A percentile compares a stretch with the other conserved stretches of the same genome.
phyloP scores from a whole-genome alignment of 37 sponge, comb jelly and placozoan species.

The Hormiphora californensis region DNA sequence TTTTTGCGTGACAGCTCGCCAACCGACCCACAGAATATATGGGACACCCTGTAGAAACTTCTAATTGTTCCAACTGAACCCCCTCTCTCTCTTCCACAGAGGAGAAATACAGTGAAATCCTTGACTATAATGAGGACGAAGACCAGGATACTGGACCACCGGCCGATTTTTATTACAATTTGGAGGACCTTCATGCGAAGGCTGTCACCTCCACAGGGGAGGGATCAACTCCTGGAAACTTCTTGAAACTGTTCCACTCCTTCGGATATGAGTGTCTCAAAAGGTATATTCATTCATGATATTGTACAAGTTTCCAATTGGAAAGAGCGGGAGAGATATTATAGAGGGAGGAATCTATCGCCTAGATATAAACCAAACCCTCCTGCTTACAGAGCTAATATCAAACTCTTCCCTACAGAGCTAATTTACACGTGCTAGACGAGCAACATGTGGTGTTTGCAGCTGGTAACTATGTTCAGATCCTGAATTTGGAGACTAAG shows the following conservation, averaged over 20 bases:
- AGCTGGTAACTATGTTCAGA: constrained; percentile 82
- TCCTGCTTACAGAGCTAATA: no score
- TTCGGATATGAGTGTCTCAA: constrained; percentile 95
- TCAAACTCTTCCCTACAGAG: background rate
- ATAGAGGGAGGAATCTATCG: no score
- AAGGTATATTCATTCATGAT: constrained; percentile 19
- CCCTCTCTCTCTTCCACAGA: background rate
- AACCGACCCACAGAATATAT: no score
- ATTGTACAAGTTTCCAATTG: background rate
- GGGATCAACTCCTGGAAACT: constrained; percentile 27
- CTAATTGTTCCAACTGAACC: background rate
- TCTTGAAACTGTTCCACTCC: constrained; percentile 65
- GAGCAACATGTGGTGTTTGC: constrained; percentile 66
- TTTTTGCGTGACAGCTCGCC: no score
- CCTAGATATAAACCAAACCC: no score
- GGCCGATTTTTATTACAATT: constrained; percentile 20
- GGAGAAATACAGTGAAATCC: constrained; percentile 40
- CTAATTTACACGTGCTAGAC: constrained; percentile 78
- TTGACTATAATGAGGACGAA: constrained; percentile 34
- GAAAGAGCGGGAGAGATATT: background rate
- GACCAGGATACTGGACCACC: constrained; percentile 18
- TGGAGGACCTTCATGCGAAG: background rate
- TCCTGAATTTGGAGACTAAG: constrained; percentile 66
- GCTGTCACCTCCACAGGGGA: constrained; percentile 3
- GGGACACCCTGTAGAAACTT: no score